phyloP scores from a whole-genome alignment of 1,140 invertebrate species.

The Venustaconcha ellipsiformis region DNA sequence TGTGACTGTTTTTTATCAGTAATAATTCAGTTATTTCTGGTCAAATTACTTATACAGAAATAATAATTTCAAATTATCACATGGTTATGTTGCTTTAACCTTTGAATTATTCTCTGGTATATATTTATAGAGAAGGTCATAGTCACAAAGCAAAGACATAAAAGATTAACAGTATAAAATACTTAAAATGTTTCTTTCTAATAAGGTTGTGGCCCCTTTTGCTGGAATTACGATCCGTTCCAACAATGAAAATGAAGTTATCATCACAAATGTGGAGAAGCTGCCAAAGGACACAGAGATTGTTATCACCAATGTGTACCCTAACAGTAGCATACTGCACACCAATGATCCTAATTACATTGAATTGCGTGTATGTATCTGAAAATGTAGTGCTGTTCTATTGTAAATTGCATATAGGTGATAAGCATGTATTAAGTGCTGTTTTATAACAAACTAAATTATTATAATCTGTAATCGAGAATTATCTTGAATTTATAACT shows the following conservation, averaged over 20 bases:
- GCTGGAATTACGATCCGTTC: slow-evolving; percentile 24
- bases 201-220: slow-evolving; percentile 42
- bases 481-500: no score
- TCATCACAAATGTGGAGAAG: slow-evolving; percentile 24
- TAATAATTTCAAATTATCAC: not conserved
- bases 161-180: no score
- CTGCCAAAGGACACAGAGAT: slow-evolving; percentile 21
- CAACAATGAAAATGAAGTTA: slow-evolving; percentile 19
- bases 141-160: no score
- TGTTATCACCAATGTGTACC: slow-evolving; percentile 37
- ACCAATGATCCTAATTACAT: not conserved
- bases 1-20: not conserved
- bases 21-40: not conserved
- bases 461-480: no score
- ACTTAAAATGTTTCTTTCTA: not conserved
- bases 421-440: no score
- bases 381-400: no score
- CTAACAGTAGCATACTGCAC: slow-evolving; percentile 20
- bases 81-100: no score
- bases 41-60: not conserved
- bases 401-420: no score
- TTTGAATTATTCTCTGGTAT: no score
- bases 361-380: not conserved
- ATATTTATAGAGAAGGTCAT: no score
- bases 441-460: no score